phyloP scores from a whole-genome alignment of 2,113 vertebrate genomes.

The Ailurus styani region DNA sequence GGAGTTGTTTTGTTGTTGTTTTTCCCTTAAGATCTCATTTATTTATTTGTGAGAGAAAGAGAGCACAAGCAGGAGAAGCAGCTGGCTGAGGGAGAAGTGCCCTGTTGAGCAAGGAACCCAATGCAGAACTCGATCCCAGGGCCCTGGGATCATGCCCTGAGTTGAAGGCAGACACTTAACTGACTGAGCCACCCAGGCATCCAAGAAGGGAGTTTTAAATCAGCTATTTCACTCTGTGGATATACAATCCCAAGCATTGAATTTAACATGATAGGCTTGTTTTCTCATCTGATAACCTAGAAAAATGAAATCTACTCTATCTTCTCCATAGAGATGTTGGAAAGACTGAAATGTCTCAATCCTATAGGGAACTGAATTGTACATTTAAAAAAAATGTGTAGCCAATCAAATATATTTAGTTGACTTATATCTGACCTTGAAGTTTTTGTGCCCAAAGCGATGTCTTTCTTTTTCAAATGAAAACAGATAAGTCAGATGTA shows the following conservation, averaged over 20 bases:
- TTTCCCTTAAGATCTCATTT: background rate
- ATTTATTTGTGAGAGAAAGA: background rate
- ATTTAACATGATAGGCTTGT: background rate
- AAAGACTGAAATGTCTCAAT: background rate
- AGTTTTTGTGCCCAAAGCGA: background rate
- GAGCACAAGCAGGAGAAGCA: background rate
- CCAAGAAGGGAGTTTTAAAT: background rate
- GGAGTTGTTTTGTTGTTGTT: background rate
- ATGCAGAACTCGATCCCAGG: background rate
- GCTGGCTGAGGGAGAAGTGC: background rate
- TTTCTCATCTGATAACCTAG: background rate
- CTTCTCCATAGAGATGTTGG: background rate
- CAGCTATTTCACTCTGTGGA: background rate
- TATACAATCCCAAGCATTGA: background rate
- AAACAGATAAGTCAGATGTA: background rate
- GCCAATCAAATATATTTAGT: background rate
- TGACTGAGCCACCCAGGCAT: background rate
- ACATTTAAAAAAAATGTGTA: background rate
- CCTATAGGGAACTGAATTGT: background rate
- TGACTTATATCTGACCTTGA: background rate
- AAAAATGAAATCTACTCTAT: background rate
- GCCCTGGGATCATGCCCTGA: background rate
- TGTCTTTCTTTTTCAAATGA: background rate
- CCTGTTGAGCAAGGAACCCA: background rate
- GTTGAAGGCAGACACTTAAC: background rate